Conservation (phyloP, 2,113 vertebrate species). For the Gasterosteus nipponicus region DNA sequence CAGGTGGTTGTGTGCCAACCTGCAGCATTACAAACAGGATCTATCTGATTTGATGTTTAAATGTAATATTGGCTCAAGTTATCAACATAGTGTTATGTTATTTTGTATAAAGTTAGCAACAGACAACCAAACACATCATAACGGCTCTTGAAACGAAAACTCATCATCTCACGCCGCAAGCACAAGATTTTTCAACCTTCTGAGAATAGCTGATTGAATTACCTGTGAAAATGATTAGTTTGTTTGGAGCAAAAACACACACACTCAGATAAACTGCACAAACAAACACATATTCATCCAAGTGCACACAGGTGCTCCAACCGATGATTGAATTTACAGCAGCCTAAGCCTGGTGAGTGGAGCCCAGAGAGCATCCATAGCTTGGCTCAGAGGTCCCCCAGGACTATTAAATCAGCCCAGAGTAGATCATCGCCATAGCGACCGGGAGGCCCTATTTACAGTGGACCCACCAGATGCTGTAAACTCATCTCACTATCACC, state of each 20-base stretch:
- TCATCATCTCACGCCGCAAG: constrained; percentile 20
- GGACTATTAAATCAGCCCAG: constrained; percentile 77
- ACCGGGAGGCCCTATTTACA: constrained; percentile 66
- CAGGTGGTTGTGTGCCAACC: too few relatives aligned
- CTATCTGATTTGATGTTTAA: not conserved
- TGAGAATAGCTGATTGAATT: constrained; percentile 23
- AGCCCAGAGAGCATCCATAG: constrained; percentile 72
- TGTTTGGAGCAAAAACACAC: constrained; percentile 11
- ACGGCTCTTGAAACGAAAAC: constrained; percentile 12
- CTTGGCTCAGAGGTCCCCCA: constrained; percentile 71
- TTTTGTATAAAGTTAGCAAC: not conserved
- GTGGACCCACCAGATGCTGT: constrained; percentile 46
- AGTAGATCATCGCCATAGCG: constrained; percentile 78
- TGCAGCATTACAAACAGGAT: not conserved
- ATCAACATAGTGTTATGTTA: not conserved
- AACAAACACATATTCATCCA: constrained; percentile 40
- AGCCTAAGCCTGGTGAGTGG: constrained; percentile 62
- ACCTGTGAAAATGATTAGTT: constrained; percentile 25
- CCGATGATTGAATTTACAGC: constrained; percentile 70
- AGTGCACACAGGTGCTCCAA: constrained; percentile 68
- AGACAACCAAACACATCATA: constrained; percentile 12
- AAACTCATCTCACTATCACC: constrained; percentile 57
- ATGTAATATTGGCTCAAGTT: not conserved
- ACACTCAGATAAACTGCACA: constrained; percentile 19
- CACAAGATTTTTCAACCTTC: constrained; percentile 9